These are phyloP conservation scores for Cnemophilus loriae DNA, from an alignment of 2,113 vertebrate genomes.

Conservation along the genomic window DNA sequence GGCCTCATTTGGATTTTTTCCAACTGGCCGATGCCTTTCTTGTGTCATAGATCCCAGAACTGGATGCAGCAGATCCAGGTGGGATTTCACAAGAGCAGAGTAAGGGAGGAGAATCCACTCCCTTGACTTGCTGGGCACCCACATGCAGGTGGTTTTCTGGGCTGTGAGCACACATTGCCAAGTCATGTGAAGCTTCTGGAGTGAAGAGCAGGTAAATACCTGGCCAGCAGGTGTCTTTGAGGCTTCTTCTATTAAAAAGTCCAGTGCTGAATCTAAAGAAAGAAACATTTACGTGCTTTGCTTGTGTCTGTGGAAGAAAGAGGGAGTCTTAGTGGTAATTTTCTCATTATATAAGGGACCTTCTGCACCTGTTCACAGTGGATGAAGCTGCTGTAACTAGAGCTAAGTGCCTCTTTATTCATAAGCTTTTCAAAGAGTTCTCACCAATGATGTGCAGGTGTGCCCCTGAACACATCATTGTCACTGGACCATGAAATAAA, in stretches of 20 bases:
- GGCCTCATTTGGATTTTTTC: neutral
- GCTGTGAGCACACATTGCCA: neutral
- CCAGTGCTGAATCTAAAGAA: neutral
- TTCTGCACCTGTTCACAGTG: neutral
- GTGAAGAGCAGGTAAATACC: neutral
- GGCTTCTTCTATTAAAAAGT: neutral
- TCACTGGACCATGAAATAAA: neutral
- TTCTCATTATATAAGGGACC: fast-evolving
- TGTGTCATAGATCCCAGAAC: neutral
- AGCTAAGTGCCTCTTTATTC: neutral
- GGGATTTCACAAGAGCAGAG: neutral
- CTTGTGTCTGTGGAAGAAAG: neutral
- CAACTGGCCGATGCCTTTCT: neutral
- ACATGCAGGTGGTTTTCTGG: neutral
- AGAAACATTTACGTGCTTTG: neutral
- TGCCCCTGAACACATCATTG: neutral
- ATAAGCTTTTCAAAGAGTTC: neutral
- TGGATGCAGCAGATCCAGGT: neutral
- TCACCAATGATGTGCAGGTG: neutral
- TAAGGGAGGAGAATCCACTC: neutral
- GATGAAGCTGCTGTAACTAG: neutral
- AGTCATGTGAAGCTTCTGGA: neutral
- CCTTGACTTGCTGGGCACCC: neutral
- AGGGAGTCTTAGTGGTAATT: neutral
- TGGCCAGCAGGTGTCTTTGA: neutral